These are phyloP conservation scores for Dissostichus mawsoni DNA, from an alignment of 2,113 vertebrate species.

Conservation along the genomic window DNA sequence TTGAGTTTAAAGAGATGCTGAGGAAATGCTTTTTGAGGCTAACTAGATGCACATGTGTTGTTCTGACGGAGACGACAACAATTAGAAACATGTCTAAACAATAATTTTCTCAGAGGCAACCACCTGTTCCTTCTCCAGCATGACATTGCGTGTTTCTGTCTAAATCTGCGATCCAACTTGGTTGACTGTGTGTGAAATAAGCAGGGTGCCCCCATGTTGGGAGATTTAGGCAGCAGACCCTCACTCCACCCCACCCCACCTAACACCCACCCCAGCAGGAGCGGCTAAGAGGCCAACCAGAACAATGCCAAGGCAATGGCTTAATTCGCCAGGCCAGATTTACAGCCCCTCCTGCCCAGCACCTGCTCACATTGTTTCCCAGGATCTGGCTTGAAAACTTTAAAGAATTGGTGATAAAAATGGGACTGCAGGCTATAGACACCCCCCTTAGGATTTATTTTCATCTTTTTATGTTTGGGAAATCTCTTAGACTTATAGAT, in stretches of 20 bases:
- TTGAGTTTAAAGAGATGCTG: conserved; percentile 6
- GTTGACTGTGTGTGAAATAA: conserved; percentile 58
- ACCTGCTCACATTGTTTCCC: conserved; percentile 80
- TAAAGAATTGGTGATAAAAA: conserved; percentile 67
- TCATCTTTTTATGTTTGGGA: conserved; percentile 62
- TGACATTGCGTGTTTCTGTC: background rate
- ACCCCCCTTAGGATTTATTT: conserved; percentile 35
- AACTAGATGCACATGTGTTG: background rate
- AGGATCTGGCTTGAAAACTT: conserved; percentile 66
- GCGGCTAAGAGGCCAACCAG: conserved; percentile 63
- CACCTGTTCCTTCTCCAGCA: background rate
- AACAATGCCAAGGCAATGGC: conserved; percentile 78
- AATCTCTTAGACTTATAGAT: conserved; percentile 56
- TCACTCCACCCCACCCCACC: conserved; percentile 20
- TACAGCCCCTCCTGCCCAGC: conserved; percentile 78
- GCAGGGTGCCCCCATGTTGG: conserved; percentile 36
- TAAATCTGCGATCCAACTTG: conserved; percentile 26
- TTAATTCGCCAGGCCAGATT: conserved; percentile 78
- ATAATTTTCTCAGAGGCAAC: background rate
- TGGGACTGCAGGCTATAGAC: conserved; percentile 38
- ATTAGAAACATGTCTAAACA: background rate
- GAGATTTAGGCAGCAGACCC: conserved; percentile 55
- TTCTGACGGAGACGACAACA: background rate
- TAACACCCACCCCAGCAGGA: conserved; percentile 63
- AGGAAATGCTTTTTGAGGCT: background rate